Conservation (phyloP, 2,113 vertebrate genomes). For the Sclerurus mexicanus region DNA sequence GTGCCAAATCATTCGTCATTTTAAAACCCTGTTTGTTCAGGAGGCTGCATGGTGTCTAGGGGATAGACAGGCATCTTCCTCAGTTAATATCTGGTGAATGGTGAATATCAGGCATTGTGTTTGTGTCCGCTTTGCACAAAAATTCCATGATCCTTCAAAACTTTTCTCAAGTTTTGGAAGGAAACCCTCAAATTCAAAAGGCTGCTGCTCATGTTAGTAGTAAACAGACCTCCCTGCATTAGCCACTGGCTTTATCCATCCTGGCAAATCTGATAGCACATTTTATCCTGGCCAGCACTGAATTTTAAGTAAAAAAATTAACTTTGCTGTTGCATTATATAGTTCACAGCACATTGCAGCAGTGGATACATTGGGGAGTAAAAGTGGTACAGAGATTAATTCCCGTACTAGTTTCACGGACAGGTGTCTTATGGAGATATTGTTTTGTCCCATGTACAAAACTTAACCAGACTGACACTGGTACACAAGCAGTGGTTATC, state of each 20-base stretch:
- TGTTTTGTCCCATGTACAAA: background rate
- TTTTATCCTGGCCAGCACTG: background rate
- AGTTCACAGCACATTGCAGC: slow-evolving; percentile 77
- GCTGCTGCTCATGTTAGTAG: background rate
- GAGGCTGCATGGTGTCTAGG: background rate
- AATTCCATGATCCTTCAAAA: background rate
- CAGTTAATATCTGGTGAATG: background rate
- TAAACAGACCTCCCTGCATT: background rate
- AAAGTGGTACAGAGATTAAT: slow-evolving; percentile 66
- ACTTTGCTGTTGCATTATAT: slow-evolving; percentile 42
- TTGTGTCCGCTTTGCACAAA: background rate
- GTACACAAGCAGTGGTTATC: slow-evolving; percentile 78
- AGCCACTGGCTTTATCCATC: background rate
- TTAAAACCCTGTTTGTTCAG: background rate
- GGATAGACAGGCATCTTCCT: background rate
- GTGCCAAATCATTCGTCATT: background rate
- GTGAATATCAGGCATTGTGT: background rate
- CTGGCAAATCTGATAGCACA: background rate
- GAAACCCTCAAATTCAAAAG: background rate
- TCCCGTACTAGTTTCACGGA: slow-evolving; percentile 56
- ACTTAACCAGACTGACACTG: slow-evolving; percentile 77
- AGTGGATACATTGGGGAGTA: slow-evolving; percentile 71
- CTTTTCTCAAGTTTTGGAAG: background rate
- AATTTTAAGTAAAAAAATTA: background rate
- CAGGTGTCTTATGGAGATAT: slow-evolving; percentile 74